phyloP scores from a whole-genome alignment of 2,888 invertebrate genomes.

The Eupithecia subumbrata region DNA sequence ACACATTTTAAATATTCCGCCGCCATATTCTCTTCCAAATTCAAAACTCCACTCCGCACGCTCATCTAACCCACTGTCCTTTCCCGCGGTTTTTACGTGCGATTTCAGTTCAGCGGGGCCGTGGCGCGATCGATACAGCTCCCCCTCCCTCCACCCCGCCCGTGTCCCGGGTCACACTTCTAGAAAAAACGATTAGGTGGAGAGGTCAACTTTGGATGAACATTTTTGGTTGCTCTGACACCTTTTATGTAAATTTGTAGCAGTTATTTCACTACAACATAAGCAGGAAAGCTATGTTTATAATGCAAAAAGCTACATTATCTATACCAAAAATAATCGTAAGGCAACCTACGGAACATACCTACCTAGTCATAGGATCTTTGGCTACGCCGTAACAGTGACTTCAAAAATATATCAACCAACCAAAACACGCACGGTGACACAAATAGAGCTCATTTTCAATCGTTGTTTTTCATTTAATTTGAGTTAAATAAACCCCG shows the following conservation, averaged over 20 bases:
- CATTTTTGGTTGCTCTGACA: neutral
- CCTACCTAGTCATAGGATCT: too few species aligned
- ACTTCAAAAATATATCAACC: constrained; percentile 10
- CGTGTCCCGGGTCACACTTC: constrained; percentile 41
- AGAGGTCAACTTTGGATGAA: constrained; percentile 2
- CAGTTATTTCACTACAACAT: neutral
- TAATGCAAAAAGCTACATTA: neutral
- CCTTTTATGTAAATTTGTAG: neutral
- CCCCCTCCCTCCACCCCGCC: constrained; percentile 46
- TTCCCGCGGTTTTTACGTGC: constrained; percentile 41
- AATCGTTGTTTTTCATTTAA: constrained; percentile 46
- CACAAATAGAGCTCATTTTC: constrained; percentile 20
- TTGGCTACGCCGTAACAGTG: neutral
- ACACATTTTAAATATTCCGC: neutral
- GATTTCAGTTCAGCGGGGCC: constrained; percentile 49
- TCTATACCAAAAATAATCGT: neutral
- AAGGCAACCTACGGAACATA: too few species aligned
- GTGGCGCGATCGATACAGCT: constrained; percentile 65
- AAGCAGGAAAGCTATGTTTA: neutral
- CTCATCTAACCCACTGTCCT: constrained; percentile 26
- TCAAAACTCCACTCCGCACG: constrained; percentile 6
- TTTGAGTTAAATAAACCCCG: constrained; percentile 65
- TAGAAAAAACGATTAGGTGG: constrained; percentile 37
- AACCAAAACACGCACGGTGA: constrained; percentile 13
- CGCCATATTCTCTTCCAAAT: constrained; percentile 4